These are phyloP conservation scores for Ondatra zibethicus DNA, from an alignment of 2,113 vertebrate genomes.

Conservation along the genomic window DNA sequence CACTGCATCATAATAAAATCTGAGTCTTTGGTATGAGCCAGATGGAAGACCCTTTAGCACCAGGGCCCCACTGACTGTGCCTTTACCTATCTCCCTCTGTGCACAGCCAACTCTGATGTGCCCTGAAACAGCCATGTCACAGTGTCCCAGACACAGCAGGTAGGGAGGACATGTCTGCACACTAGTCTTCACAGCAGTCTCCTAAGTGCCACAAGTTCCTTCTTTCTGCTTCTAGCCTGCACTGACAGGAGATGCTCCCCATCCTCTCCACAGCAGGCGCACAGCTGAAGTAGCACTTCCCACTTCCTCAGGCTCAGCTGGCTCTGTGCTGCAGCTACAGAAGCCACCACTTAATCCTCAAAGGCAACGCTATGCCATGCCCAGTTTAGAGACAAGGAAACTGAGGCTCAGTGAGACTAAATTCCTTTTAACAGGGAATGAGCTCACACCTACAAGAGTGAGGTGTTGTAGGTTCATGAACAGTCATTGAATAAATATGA, in stretches of 20 bases:
- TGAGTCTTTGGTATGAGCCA: background rate
- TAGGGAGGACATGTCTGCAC: background rate
- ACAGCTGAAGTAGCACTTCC: background rate
- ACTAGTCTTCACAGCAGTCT: background rate
- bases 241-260: background rate
- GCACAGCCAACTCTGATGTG: background rate
- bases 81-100: background rate
- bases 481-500: background rate
- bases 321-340: background rate
- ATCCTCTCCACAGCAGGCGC: background rate
- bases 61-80: background rate
- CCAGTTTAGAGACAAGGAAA: constrained; percentile 42
- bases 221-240: background rate
- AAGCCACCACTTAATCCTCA: background rate
- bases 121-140: background rate
- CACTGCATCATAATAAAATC: background rate
- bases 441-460: background rate
- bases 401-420: constrained; percentile 13
- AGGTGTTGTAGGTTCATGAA: constrained; percentile 11
- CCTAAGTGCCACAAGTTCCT: background rate
- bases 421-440: background rate
- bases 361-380: background rate
- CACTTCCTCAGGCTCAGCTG: background rate
- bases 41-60: background rate
- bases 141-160: background rate